Conservation (phyloP, 2,113 vertebrate genomes). For the Sander vitreus region DNA sequence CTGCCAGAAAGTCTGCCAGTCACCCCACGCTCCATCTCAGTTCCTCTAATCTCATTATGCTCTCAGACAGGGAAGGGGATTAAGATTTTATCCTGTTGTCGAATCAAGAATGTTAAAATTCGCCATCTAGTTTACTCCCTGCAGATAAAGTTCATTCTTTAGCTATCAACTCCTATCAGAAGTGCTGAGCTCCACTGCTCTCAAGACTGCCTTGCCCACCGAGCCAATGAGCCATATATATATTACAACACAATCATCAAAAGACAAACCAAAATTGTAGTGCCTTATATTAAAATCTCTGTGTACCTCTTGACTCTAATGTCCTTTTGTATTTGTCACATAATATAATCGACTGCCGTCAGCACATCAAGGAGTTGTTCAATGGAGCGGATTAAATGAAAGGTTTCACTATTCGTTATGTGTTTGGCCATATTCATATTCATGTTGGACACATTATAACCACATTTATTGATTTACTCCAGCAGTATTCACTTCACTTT, state of each 20-base stretch:
- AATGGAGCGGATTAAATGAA: neutral
- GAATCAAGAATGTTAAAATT: constrained; percentile 32
- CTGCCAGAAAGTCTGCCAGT: constrained; percentile 8
- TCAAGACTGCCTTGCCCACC: neutral
- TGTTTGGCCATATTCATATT: neutral
- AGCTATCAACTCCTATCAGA: constrained; percentile 11
- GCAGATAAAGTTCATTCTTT: constrained; percentile 39
- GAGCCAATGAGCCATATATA: constrained; percentile 21
- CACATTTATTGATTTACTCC: too few relatives aligned
- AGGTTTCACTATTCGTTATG: neutral
- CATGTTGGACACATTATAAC: too few relatives aligned
- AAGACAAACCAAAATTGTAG: neutral
- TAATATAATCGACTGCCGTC: neutral
- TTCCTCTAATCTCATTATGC: constrained; percentile 43
- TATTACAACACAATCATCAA: constrained; percentile 3
- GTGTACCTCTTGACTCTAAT: neutral
- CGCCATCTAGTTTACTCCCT: constrained; percentile 41
- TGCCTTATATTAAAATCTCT: neutral
- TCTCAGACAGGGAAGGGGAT: constrained; percentile 36
- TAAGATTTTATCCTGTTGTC: constrained; percentile 53
- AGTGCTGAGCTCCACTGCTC: constrained; percentile 13
- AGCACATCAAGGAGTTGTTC: neutral
- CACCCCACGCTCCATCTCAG: constrained; percentile 25
- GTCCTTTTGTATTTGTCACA: neutral
- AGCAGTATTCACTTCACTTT: too few relatives aligned